A percentile compares a stretch with the other conserved stretches of the same genome.
Evolutionary conservation across 2,888 invertebrate genomes (phyloP).

Genomic region (Pheosia gnoma): DNA sequence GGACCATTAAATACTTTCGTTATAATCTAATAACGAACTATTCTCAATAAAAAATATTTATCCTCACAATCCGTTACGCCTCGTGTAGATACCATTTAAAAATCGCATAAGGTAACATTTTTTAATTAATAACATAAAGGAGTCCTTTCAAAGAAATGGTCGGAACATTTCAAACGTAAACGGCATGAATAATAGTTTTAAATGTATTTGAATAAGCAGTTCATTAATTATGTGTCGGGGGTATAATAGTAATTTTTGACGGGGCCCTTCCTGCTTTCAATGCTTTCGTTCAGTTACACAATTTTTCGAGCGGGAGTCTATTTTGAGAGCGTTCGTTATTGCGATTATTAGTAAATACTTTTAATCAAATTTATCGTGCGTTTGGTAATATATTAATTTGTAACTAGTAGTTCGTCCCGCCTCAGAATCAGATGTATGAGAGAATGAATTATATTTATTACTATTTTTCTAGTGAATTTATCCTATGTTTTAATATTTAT

Average conservation of each 20-base stretch:
- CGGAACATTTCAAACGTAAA: slow-evolving; percentile 81
- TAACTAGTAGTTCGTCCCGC: not conserved
- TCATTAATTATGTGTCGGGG: slow-evolving; percentile 79
- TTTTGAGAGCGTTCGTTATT: slow-evolving; percentile 27
- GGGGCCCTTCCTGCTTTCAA: slow-evolving; percentile 81
- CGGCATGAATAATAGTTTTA: slow-evolving; percentile 84
- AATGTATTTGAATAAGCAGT: slow-evolving; percentile 83
- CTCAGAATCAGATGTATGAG: too few species aligned
- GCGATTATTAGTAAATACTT: not conserved
- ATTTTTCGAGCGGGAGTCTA: slow-evolving; percentile 59
- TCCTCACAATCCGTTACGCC: slow-evolving; percentile 57
- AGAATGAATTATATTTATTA: too few species aligned
- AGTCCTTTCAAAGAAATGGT: slow-evolving; percentile 76
- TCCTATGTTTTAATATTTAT: too few species aligned
- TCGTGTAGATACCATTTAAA: slow-evolving; percentile 50
- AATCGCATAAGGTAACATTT: slow-evolving; percentile 70
- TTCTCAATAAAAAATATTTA: slow-evolving; percentile 62
- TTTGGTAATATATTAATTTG: not conserved
- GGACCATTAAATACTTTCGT: slow-evolving; percentile 27
- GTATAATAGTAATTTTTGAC: slow-evolving; percentile 83
- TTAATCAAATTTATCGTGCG: not conserved
- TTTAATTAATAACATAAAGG: slow-evolving; percentile 76
- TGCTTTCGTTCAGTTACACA: slow-evolving; percentile 75
- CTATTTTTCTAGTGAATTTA: too few species aligned
- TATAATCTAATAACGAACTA: slow-evolving; percentile 39